Evolutionary conservation across 2,113 vertebrate species (phyloP), one percentile per base, ranked within the genome.

Genomic region (Smithornis capensis): DNA sequence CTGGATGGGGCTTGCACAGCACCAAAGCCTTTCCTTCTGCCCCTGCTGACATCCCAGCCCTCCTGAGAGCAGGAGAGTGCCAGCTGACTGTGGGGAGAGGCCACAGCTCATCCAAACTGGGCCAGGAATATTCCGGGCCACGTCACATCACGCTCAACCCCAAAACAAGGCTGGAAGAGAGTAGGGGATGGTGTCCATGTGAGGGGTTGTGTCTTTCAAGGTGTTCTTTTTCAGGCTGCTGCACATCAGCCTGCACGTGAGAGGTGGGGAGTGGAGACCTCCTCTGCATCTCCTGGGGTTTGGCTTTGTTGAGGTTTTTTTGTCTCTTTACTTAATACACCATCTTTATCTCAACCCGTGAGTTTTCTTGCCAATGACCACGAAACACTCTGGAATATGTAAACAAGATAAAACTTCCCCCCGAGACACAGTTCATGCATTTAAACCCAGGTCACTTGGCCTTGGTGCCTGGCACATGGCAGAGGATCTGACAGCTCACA

Each of bases 251-350:
- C 17, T 59, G 25, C n/a, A 47, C 8, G 18, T 14, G 23, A 62
- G 40, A 42, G 35, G 21, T 12, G n/a, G 60, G 4, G 12, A 55
- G 23, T 42, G 80, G 7, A 62, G 7, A 11, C 14, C 7, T 37
- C 45, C 35, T 19, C 67, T 59, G 31, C n/a, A 47, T 7, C 27
- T n/a, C 25, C 55, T 49, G 24, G 12, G 15, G 4, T 5, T n/a
- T 17, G 19, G 12, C 12, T 33, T 31, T 12, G 12, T 3, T 76
- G 5, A 12, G 16, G 6, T 0, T 14, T 9, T 12, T n/a, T 16
- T 17, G 18, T 21, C 7, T 49, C 42, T 65, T 63, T 47, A 6
- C 21, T 74, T 44, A 24, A 56, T 37, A 42, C 83, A 83, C 33
- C 42, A 6, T n/a, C 21, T 57, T 21, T 2, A 25, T 7, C 24